phyloP scores from a whole-genome alignment of 2,797 vertebrate species.

The Characodon lateralis region DNA sequence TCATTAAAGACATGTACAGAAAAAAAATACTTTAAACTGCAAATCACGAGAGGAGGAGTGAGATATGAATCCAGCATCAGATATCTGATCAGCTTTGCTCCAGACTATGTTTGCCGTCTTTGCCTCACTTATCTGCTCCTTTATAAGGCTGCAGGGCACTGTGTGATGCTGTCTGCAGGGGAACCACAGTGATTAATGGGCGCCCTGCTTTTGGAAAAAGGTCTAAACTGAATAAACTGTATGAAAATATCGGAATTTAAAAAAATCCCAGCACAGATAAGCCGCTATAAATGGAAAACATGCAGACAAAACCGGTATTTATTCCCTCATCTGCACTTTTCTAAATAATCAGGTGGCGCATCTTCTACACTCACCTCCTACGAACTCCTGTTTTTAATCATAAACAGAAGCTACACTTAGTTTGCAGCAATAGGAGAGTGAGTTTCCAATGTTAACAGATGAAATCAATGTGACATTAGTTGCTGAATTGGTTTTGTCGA shows the following conservation, averaged over 20 bases:
- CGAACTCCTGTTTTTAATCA: not conserved
- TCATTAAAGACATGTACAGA: not conserved
- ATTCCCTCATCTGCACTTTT: not conserved
- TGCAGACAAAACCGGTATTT: not conserved
- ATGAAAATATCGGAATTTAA: slow-evolving; percentile 10
- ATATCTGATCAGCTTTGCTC: not conserved
- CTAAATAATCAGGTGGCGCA: not conserved
- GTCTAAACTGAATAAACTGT: slow-evolving; percentile 13
- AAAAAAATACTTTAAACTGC: not conserved
- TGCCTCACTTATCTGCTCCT: not conserved
- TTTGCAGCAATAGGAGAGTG: not conserved
- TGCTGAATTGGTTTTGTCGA: slow-evolving; percentile 8
- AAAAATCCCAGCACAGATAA: slow-evolving; percentile 1
- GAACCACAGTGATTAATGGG: not conserved
- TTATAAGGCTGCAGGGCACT: not conserved
- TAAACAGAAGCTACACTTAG: slow-evolving; percentile 1
- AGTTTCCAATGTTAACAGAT: slow-evolving; percentile 32
- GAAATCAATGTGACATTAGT: slow-evolving; percentile 40
- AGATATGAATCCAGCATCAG: not conserved
- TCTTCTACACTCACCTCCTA: not conserved
- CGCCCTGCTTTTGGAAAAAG: not conserved
- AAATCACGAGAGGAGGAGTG: not conserved
- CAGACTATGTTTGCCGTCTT: not conserved
- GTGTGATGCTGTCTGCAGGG: not conserved
- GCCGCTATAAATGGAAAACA: not conserved